Evolutionary conservation across 2,888 invertebrate species (phyloP), one percentile per base, ranked within the genome.

Genomic region (Hypselothyrea guttata): DNA sequence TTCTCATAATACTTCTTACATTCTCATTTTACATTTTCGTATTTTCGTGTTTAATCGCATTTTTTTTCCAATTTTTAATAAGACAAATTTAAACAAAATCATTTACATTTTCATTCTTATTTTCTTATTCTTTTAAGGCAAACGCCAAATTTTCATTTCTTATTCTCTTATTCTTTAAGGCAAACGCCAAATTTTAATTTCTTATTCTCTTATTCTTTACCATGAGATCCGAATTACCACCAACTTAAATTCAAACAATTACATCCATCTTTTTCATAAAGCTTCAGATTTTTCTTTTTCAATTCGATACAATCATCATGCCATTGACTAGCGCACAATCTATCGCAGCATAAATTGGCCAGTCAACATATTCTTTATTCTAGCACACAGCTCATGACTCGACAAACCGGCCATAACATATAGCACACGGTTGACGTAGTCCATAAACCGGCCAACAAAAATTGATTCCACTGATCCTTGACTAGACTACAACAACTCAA

Each of bases 181-280:
- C n/a, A n/a, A n/a, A n/a, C n/a, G n/a, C n/a, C n/a, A n/a, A n/a
- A n/a, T n/a, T n/a, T n/a, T n/a, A n/a, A n/a, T n/a, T n/a, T n/a
- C n/a, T n/a, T n/a, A n/a, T n/a, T n/a, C n/a, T n/a, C n/a, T n/a
- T n/a, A n/a, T n/a, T n/a, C n/a, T 22, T 22, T 38, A 22, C 22
- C 22, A 40, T 40, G 40, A 40, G 40, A 22, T 22, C 22, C 22
- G n/a, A 22, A 40, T 40, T 40, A 40, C 40, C 40, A 40, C 11
- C 40, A 40, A 40, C 40, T 22, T 40, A 11, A 38, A 38, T 16
- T 15, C 9, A 38, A 9, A 38, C 40, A 40, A 27, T 40, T 22
- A 22, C 18, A 7, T 7, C 22, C 16, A 40, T 40, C 2, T 40
- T 11, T 40, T 18, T 22, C 22, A 18, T 18, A 18, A 16, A 16